phyloP scores from a whole-genome alignment of 2,797 vertebrate species.

The Sebastes minor region DNA sequence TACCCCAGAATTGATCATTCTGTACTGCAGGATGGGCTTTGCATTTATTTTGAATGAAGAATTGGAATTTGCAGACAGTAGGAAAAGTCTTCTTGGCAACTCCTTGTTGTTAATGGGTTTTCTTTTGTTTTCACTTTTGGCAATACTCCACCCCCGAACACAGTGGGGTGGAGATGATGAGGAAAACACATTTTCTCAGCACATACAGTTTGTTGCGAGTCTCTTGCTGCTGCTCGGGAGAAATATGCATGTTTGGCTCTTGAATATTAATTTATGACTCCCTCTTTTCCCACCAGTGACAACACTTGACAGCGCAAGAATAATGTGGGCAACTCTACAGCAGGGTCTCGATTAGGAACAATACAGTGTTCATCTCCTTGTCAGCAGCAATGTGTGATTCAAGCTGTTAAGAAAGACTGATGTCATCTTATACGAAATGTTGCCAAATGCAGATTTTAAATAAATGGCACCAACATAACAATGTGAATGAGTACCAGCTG shows the following conservation, averaged over 20 bases:
- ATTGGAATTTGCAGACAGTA: neutral
- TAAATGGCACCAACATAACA: neutral
- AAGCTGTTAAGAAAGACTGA: neutral
- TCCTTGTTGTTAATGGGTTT: neutral
- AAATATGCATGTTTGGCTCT: neutral
- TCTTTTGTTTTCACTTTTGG: constrained; percentile 9
- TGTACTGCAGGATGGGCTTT: neutral
- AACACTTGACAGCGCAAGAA: neutral
- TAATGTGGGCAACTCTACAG: neutral
- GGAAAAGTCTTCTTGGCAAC: neutral
- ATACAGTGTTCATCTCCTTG: neutral
- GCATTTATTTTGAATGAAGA: constrained; percentile 4
- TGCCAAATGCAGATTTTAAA: neutral
- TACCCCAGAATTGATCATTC: neutral
- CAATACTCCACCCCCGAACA: neutral
- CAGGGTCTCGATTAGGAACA: neutral
- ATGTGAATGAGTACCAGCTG: neutral
- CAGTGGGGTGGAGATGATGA: neutral
- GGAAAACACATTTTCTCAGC: neutral
- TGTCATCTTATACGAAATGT: neutral
- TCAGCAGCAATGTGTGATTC: neutral
- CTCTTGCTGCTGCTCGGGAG: neutral
- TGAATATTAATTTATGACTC: neutral
- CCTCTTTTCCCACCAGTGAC: neutral
- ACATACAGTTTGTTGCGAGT: neutral